A percentile compares a stretch with the other conserved stretches of the same genome.
These are phyloP conservation scores for Mesorhabditis sp. DNA, from an alignment of 2,888 invertebrate genomes.

Conservation along the genomic window DNA sequence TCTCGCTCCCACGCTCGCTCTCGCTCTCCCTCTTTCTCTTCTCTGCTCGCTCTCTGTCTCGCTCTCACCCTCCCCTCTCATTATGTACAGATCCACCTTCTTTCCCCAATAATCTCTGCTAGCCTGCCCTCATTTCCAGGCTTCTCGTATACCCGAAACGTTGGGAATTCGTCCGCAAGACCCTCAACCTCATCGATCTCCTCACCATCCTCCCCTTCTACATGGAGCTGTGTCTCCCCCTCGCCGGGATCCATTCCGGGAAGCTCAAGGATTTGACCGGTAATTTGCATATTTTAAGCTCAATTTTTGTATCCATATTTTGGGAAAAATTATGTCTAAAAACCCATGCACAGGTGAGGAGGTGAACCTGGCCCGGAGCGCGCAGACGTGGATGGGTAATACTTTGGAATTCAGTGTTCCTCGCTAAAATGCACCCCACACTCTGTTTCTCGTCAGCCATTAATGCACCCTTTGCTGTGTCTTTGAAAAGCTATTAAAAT, in stretches of 20 bases:
- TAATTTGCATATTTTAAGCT: slow-evolving; percentile 7
- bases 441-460: too few relatives aligned
- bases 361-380: slow-evolving; percentile 4
- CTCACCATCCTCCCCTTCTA: slow-evolving; percentile 56
- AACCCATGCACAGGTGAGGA: not conserved
- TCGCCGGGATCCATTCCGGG: slow-evolving; percentile 46
- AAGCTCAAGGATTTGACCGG: slow-evolving; percentile 51
- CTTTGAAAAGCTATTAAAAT: too few relatives aligned
- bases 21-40: too few relatives aligned
- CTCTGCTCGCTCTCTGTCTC: too few relatives aligned
- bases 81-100: too few relatives aligned
- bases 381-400: slow-evolving; percentile 28
- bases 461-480: too few relatives aligned
- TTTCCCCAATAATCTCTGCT: too few relatives aligned
- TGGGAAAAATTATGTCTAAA: not conserved
- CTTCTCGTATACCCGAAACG: slow-evolving; percentile 47
- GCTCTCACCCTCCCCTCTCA: too few relatives aligned
- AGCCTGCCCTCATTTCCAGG: slow-evolving; percentile 20
- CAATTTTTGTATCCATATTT: too few relatives aligned
- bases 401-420: not conserved
- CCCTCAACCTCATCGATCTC: slow-evolving; percentile 55
- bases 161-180: slow-evolving; percentile 38
- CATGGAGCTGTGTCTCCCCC: slow-evolving; percentile 45
- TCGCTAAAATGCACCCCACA: too few relatives aligned
- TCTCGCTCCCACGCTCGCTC: too few relatives aligned